phyloP scores from a whole-genome alignment of 2,888 invertebrate genomes.

The Deilephila elpenor region DNA sequence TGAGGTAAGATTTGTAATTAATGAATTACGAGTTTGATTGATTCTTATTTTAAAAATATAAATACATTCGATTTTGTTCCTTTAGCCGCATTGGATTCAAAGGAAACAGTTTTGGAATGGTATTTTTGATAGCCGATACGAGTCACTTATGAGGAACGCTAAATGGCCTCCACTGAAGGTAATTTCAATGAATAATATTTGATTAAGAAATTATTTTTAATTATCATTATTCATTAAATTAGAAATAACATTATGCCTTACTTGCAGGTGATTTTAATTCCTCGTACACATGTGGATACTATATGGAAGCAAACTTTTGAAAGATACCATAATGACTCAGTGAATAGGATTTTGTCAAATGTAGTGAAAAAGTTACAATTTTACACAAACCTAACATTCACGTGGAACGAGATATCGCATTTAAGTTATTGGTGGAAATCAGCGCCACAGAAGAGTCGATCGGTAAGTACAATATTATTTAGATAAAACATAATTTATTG shows the following conservation, averaged over 20 bases:
- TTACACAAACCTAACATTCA: constrained; percentile 70
- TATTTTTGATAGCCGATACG: constrained; percentile 73
- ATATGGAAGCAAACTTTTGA: constrained; percentile 71
- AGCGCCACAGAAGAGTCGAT: constrained; percentile 61
- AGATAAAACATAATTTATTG: neutral
- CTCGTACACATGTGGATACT: constrained; percentile 66
- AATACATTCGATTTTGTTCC: constrained; percentile 17
- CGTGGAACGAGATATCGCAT: constrained; percentile 78
- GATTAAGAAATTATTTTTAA: no score
- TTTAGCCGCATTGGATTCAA: constrained; percentile 65
- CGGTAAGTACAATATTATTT: constrained; percentile 53
- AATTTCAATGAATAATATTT: constrained; percentile 24
- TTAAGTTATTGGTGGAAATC: constrained; percentile 74
- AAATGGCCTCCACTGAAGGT: constrained; percentile 76
- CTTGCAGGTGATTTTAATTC: constrained; percentile 70
- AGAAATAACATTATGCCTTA: neutral
- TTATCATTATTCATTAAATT: no score
- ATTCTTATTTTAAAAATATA: neutral
- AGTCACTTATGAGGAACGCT: constrained; percentile 69
- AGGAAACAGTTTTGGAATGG: constrained; percentile 68
- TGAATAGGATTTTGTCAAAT: constrained; percentile 66
- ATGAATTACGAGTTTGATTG: neutral
- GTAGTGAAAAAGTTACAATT: constrained; percentile 74
- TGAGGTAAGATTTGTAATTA: constrained; percentile 56
- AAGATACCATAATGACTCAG: constrained; percentile 64